Evolutionary conservation across 1,140 invertebrate species (phyloP), one percentile per base, ranked within the genome.

Genomic region (Eubasilissa regina): DNA sequence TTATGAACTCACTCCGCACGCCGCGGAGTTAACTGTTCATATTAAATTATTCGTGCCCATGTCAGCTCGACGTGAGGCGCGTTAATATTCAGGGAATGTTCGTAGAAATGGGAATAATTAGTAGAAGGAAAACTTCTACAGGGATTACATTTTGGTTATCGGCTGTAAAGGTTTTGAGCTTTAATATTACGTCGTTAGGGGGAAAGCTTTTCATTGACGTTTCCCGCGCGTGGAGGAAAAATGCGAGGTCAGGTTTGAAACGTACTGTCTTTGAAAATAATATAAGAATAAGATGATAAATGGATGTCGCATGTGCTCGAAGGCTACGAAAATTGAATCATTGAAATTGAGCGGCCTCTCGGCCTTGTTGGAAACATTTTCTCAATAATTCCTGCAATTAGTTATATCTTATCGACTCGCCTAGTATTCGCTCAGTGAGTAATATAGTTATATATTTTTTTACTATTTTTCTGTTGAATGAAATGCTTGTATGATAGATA

Each of bases 1-100:
- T 10, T 25, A 12, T 64, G 19, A 3, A 35, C 60, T 64, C 7
- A 21, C 25, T 64, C 9, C 13, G 12, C 35, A 64, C 25, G 0
- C 60, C 60, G 35, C 60, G 60, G 19, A 35, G 19, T 25, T 64
- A 64, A 64, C 60, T 64, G 60, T 64, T 64, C 19, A 25, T 64
- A 64, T 64, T 13, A 10, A 21, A 43, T 64, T 64, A 64, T 64
- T 64, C 60, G 13, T 43, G 60, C 13, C 60, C 60, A 64, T 43
- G 35, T 58, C 55, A 64, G 60, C 60, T 25, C 60, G 19, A 64
- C 60, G 60, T 64, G 60, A 64, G 35, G 4, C 35, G 55, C 25
- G 13, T 64, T 64, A 21, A 4, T 64, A 64, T 64, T 64, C 60
- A 44, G 60, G 60, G 60, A 35, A 44, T 64, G 60, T 35, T 10